Evolutionary conservation across 2,113 vertebrate species (phyloP).

Genomic region (Cinclus mexicanus): DNA sequence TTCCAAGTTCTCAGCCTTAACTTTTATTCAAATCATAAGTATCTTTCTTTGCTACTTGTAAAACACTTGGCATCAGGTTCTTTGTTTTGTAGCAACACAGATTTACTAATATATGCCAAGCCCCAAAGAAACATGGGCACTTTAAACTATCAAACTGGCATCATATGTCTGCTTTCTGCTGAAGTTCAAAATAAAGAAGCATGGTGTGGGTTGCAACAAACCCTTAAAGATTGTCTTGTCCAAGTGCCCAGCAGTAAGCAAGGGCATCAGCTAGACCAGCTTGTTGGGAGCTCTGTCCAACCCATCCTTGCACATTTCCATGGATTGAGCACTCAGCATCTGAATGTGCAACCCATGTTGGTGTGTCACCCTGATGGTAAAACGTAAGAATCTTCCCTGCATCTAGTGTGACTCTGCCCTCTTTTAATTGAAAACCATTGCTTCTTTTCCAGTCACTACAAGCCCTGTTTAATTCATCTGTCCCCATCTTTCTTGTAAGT

Average conservation of each 20-base stretch:
- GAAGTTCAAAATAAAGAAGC: not conserved
- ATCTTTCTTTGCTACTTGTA: not conserved
- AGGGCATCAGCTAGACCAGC: not conserved
- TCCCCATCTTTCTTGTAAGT: not conserved
- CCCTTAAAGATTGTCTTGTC: not conserved
- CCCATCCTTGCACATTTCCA: not conserved
- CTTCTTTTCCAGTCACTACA: not conserved
- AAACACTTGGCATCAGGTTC: not conserved
- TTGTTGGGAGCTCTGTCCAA: not conserved
- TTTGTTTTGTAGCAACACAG: not conserved
- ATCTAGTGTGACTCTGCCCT: not conserved
- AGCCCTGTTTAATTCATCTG: not conserved
- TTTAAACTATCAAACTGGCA: not conserved
- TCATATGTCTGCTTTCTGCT: accelerated
- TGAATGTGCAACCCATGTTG: not conserved
- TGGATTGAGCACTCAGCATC: not conserved
- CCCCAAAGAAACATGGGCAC: not conserved
- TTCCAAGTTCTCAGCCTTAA: not conserved
- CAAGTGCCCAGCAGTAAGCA: not conserved
- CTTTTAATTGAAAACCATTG: not conserved
- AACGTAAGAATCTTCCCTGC: not conserved
- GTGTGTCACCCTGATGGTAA: not conserved
- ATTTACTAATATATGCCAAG: not conserved
- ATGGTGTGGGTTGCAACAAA: not conserved
- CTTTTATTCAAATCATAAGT: not conserved